phyloP scores from a whole-genome alignment of 2,888 invertebrate genomes.

The Synergus umbraculus region DNA sequence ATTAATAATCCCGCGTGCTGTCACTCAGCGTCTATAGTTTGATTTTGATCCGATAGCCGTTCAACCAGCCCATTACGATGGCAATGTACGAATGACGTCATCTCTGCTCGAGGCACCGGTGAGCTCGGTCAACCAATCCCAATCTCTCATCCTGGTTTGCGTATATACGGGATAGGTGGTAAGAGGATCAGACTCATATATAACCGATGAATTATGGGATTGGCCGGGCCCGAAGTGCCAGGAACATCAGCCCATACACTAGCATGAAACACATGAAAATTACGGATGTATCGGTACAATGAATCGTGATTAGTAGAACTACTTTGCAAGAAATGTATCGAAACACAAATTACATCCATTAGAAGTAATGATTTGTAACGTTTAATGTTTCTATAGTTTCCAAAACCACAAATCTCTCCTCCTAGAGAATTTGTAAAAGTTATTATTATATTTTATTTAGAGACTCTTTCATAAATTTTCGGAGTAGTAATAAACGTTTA shows the following conservation, averaged over 20 bases:
- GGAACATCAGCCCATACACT: neutral
- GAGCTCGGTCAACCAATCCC: conserved; percentile 46
- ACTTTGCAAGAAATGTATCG: neutral
- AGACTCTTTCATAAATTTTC: too few species aligned
- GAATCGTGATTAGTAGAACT: neutral
- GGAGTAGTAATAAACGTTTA: neutral
- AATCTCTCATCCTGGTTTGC: conserved; percentile 47
- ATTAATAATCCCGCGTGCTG: conserved; percentile 10
- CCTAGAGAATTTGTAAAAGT: neutral
- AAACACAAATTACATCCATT: too few species aligned
- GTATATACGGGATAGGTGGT: conserved; percentile 56
- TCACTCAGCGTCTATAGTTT: neutral
- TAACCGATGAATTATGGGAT: conserved; percentile 63
- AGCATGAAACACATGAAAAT: neutral
- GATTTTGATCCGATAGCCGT: neutral
- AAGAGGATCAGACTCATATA: conserved; percentile 65
- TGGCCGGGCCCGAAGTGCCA: conserved; percentile 43
- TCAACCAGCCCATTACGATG: neutral
- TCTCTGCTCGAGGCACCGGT: conserved; percentile 42
- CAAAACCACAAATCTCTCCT: too few species aligned
- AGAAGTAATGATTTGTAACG: too few species aligned
- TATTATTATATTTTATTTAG: neutral
- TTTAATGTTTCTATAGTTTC: too few species aligned
- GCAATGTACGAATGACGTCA: neutral
- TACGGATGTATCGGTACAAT: neutral